Percentiles rank a stretch among this genome's conserved stretches.
phyloP scores from a whole-genome alignment of 2,113 vertebrate species.

The Urocynchramus pylzowi region DNA sequence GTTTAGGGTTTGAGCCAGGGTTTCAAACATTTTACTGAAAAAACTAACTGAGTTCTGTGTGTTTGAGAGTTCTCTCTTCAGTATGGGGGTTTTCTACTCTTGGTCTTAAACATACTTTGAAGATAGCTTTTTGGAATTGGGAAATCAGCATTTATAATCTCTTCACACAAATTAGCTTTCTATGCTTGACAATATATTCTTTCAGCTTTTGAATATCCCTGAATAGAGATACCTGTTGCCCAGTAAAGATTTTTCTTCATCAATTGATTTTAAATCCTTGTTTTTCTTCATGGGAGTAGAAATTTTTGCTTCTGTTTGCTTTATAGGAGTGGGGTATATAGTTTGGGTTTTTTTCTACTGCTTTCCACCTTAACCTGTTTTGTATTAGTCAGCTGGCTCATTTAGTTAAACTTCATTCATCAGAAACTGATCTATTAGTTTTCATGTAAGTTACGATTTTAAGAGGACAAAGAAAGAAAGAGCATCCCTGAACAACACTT shows the following conservation, averaged over 20 bases:
- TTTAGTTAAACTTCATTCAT: background rate
- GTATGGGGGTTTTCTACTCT: background rate
- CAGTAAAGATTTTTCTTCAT: background rate
- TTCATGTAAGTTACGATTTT: background rate
- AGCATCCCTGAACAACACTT: background rate
- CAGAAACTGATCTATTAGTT: background rate
- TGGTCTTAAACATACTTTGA: background rate
- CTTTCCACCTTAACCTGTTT: background rate
- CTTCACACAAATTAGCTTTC: background rate
- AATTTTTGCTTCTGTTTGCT: background rate
- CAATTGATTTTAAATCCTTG: background rate
- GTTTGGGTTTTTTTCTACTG: background rate
- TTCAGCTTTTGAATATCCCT: background rate
- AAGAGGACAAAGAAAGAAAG: background rate
- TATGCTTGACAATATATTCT: background rate
- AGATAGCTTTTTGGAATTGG: background rate
- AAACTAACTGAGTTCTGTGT: background rate
- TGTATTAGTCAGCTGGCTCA: background rate
- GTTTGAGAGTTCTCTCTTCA: background rate
- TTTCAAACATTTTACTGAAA: background rate
- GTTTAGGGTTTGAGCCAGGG: background rate
- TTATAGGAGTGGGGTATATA: background rate
- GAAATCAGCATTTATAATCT: background rate
- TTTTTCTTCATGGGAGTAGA: background rate
- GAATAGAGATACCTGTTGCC: background rate